Conservation (phyloP, 64 coral and sea anemone species). For the Stylophora pistillata region DNA sequence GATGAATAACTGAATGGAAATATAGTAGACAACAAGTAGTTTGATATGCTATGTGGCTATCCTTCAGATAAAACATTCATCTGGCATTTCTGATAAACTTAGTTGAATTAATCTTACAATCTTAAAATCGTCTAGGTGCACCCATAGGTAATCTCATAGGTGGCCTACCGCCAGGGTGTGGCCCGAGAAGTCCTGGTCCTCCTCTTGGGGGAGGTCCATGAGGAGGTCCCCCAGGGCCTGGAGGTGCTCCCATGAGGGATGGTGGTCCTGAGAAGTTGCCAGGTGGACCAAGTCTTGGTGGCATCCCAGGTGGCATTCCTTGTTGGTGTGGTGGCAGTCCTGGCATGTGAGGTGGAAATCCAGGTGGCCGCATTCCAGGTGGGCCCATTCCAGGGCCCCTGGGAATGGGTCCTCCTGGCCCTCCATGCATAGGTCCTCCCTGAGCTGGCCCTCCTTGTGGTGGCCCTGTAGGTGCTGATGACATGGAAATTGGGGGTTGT, state of each 20-base stretch:
- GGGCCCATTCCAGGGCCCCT: slow-evolving; percentile 5
- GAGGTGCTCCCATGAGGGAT: slow-evolving; percentile 25
- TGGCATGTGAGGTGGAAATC: slow-evolving; percentile 49
- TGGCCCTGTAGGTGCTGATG: slow-evolving; percentile 58
- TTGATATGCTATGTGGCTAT: no score
- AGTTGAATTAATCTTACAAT: not conserved
- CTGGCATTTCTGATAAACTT: slow-evolving; percentile 21
- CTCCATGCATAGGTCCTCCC: slow-evolving; percentile 12
- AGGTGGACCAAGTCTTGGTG: slow-evolving; percentile 53
- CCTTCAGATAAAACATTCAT: not conserved
- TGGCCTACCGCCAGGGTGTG: slow-evolving; percentile 68
- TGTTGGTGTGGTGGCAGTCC: slow-evolving; percentile 60
- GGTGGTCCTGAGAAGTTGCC: slow-evolving; percentile 38
- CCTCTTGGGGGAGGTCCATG: slow-evolving; percentile 39
- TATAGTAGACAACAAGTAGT: no score
- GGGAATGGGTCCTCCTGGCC: slow-evolving; percentile 1
- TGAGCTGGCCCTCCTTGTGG: slow-evolving; percentile 44
- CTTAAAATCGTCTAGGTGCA: slow-evolving; percentile 72
- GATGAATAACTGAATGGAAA: no score
- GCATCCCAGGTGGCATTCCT: slow-evolving; percentile 73
- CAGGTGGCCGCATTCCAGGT: slow-evolving; percentile 39
- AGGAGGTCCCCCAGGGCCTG: slow-evolving; percentile 33
- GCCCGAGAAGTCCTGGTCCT: slow-evolving; percentile 25
- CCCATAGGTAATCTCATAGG: slow-evolving; percentile 76
- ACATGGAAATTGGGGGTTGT: slow-evolving; percentile 35